phyloP scores from a whole-genome alignment of 2,888 invertebrate species.

The Apodemia duryi region DNA sequence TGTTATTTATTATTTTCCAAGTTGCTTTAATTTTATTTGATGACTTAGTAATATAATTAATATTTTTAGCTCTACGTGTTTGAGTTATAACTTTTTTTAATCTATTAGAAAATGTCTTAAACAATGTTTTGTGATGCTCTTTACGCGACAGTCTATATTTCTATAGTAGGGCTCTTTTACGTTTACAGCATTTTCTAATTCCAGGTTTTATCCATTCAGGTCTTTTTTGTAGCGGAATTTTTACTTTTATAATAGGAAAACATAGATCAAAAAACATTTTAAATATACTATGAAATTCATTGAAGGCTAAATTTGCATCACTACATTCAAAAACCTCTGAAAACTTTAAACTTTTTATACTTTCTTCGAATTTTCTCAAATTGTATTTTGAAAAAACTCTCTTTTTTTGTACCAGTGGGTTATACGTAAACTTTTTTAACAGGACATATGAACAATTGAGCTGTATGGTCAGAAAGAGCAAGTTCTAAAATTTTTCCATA shows the following conservation, averaged over 20 bases:
- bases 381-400: background rate
- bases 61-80: background rate
- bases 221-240: background rate
- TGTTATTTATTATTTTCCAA: background rate
- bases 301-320: background rate
- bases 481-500: background rate
- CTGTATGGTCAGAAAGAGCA: background rate
- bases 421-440: background rate
- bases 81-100: background rate
- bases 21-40: background rate
- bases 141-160: background rate
- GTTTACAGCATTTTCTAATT: background rate
- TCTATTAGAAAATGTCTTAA: background rate
- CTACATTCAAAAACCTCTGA: background rate
- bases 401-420: background rate
- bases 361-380: background rate
- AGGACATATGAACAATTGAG: background rate
- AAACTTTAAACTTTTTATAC: slow-evolving; percentile 1
- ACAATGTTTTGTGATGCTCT: background rate
- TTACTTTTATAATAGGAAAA: background rate
- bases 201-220: background rate
- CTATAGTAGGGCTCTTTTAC: background rate
- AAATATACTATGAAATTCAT: background rate
- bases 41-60: background rate
- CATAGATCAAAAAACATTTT: background rate